Conservation (phyloP, 2,888 invertebrate genomes). For the Mystacides longicornis region DNA sequence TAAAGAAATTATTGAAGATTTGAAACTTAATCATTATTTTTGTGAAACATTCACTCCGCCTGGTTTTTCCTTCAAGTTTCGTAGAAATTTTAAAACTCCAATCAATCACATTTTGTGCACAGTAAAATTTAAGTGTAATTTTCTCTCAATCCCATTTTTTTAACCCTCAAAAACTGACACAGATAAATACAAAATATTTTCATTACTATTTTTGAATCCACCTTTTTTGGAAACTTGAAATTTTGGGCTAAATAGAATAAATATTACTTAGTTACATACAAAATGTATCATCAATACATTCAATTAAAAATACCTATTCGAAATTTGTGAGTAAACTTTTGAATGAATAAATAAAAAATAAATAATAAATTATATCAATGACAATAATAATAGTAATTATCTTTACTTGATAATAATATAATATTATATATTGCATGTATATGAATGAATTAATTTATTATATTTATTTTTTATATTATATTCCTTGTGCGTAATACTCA, state of each 20-base stretch:
- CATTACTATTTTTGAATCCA: not conserved
- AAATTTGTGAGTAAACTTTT: slow-evolving; percentile 20
- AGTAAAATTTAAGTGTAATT: no score
- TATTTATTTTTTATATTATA: no score
- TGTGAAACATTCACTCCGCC: no score
- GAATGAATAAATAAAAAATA: slow-evolving; percentile 16
- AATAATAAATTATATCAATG: slow-evolving; percentile 16
- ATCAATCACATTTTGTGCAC: no score
- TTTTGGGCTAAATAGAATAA: slow-evolving; percentile 22
- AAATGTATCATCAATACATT: slow-evolving; percentile 8
- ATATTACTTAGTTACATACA: slow-evolving; percentile 6
- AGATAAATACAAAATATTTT: not conserved
- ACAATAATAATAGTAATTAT: no score
- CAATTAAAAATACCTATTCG: slow-evolving; percentile 16
- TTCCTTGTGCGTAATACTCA: no score
- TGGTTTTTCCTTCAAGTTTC: no score
- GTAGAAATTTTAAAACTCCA: no score
- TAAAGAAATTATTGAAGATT: no score
- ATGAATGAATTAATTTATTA: not conserved
- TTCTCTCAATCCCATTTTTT: no score
- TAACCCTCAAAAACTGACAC: no score
- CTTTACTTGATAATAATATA: slow-evolving; percentile 22
- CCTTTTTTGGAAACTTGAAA: slow-evolving; percentile 20
- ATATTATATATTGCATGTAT: not conserved
- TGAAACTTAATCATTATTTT: no score